A percentile compares a stretch with the other conserved stretches of the same genome.
phyloP scores from a whole-genome alignment of 2,113 vertebrate genomes.

The Melanerpes aurifrons region DNA sequence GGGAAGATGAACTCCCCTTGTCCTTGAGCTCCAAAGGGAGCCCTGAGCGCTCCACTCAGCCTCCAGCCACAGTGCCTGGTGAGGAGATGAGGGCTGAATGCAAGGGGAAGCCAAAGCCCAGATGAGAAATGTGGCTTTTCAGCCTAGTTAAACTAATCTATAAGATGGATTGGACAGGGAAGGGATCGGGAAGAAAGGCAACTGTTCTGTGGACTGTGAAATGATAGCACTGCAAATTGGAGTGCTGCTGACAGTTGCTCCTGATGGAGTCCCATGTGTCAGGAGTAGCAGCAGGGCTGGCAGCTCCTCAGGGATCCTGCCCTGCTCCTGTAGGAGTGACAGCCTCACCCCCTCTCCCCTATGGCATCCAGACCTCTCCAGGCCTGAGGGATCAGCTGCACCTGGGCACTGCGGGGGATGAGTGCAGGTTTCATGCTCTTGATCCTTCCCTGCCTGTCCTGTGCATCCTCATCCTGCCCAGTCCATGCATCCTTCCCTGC shows the following conservation, averaged over 20 bases:
- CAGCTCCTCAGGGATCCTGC: neutral
- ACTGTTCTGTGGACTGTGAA: constrained; percentile 20
- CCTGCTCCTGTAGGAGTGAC: neutral
- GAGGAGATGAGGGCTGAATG: neutral
- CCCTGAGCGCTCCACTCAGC: neutral
- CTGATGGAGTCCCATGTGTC: neutral
- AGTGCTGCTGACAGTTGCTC: constrained; percentile 22
- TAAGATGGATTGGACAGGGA: neutral
- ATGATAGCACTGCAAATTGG: neutral
- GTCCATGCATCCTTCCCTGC: neutral
- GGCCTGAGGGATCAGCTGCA: neutral
- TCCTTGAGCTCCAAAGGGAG: neutral
- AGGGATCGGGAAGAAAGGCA: neutral
- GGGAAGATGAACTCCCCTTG: neutral
- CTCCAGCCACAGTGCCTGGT: neutral
- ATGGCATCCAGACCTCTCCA: neutral
- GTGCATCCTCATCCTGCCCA: neutral
- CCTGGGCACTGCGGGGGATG: neutral
- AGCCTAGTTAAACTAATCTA: constrained; percentile 19
- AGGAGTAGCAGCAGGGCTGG: neutral
- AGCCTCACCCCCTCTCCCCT: accelerated
- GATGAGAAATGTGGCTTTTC: constrained; percentile 23
- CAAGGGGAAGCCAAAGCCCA: neutral
- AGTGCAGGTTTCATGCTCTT: neutral
- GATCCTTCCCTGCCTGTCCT: neutral